Percentiles rank a stretch among this genome's conserved stretches.
These are phyloP conservation scores for Eudyptes chrysolophus DNA, from an alignment of 2,113 vertebrate species.

Conservation along the genomic window DNA sequence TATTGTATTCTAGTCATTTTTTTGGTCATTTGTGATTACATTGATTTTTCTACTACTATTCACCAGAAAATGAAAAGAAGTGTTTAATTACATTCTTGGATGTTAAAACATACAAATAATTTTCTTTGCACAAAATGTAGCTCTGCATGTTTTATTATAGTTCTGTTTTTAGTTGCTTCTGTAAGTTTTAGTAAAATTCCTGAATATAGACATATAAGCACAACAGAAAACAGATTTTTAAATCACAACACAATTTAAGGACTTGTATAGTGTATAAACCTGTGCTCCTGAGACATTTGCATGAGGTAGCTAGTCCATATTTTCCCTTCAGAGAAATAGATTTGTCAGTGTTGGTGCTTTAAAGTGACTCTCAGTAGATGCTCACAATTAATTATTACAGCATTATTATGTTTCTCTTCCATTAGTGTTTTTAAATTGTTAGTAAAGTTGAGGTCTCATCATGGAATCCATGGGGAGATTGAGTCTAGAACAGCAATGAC, in stretches of 20 bases:
- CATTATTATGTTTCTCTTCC: not conserved
- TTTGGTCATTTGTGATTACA: conserved; percentile 24
- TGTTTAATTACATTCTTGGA: conserved; percentile 44
- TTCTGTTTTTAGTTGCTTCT: not conserved
- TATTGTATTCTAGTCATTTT: not conserved
- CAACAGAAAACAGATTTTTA: not conserved
- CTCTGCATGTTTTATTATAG: not conserved
- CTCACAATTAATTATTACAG: not conserved
- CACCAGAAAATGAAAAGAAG: conserved; percentile 42
- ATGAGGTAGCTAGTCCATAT: not conserved
- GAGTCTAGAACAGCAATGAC: not conserved
- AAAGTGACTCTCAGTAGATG: not conserved
- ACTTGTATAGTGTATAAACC: not conserved
- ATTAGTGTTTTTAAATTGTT: not conserved
- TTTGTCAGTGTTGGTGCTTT: not conserved
- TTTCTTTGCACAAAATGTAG: not conserved
- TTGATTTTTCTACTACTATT: conserved; percentile 47
- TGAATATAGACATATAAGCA: not conserved
- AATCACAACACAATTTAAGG: not conserved
- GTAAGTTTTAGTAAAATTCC: not conserved
- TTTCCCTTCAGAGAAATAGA: not conserved
- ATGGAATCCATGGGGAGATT: not conserved
- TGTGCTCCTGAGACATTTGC: not conserved
- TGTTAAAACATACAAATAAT: conserved; percentile 8
- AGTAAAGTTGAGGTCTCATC: not conserved